Percentiles rank a stretch among this genome's conserved stretches.
phyloP scores from a whole-genome alignment of 1,140 invertebrate species.

The Rhagoletis pomonella region DNA sequence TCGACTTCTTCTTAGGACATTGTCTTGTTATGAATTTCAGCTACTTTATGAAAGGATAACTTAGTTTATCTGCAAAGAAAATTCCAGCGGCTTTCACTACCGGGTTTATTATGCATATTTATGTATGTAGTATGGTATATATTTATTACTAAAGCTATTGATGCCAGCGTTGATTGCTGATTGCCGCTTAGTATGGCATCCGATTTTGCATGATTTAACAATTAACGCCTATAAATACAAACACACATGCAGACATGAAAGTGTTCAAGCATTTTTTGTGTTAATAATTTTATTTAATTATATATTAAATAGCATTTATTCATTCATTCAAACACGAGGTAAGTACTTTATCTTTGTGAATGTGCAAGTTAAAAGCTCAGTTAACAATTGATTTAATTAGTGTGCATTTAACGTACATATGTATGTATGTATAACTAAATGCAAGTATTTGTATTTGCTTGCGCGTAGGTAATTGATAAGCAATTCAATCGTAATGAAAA shows the following conservation, averaged over 20 bases:
- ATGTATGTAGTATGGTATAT: too few species aligned
- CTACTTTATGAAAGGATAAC: too few species aligned
- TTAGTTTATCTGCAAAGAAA: too few species aligned
- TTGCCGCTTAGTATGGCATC: background rate
- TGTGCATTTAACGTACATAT: background rate
- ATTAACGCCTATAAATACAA: background rate
- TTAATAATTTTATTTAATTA: slow-evolving; percentile 31
- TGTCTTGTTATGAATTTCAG: too few species aligned
- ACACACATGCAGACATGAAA: background rate
- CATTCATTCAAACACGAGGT: background rate
- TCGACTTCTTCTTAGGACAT: too few species aligned
- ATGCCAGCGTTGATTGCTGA: background rate
- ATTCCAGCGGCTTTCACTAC: too few species aligned
- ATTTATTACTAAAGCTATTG: background rate
- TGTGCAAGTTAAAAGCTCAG: too few species aligned
- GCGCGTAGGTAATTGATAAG: too few species aligned
- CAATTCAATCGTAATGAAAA: too few species aligned
- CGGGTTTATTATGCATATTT: background rate
- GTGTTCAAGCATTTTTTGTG: background rate
- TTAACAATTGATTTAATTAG: slow-evolving; percentile 1
- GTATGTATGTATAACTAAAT: too few species aligned
- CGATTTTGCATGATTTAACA: slow-evolving; percentile 15
- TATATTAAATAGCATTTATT: background rate
- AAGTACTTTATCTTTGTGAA: background rate
- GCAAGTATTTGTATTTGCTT: too few species aligned